These are phyloP conservation scores for Menidia menidia DNA, from an alignment of 2,797 vertebrate genomes.

Conservation along the genomic window DNA sequence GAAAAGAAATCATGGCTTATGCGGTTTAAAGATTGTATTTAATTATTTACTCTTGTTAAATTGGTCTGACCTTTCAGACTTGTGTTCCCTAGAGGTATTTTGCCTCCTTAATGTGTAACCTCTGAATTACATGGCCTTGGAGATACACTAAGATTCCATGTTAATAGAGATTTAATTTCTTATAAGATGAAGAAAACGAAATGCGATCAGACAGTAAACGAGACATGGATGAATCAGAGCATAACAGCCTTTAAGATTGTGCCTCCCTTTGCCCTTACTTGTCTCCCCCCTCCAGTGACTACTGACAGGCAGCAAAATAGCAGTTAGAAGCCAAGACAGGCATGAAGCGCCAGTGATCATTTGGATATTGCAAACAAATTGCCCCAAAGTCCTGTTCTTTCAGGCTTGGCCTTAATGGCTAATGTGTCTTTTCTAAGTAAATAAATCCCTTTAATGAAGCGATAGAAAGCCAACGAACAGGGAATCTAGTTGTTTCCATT, in stretches of 20 bases:
- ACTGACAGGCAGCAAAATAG: conserved; percentile 3
- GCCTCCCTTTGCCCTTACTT: conserved; percentile 19
- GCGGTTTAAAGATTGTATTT: not conserved
- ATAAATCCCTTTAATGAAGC: conserved; percentile 23
- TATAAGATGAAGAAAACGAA: conserved; percentile 2
- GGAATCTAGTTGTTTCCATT: conserved; percentile 26
- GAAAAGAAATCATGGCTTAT: not conserved
- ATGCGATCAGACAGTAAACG: conserved; percentile 7
- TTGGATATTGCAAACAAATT: conserved; percentile 27
- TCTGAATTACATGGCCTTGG: not conserved
- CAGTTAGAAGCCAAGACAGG: conserved; percentile 11
- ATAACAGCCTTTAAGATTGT: conserved; percentile 22
- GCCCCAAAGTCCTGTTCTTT: conserved; percentile 16
- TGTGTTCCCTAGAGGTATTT: too few relatives aligned
- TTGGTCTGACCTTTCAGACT: too few relatives aligned
- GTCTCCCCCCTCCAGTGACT: conserved; percentile 20
- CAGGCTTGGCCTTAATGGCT: conserved; percentile 2
- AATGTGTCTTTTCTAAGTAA: conserved; percentile 24
- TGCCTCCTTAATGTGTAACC: not conserved
- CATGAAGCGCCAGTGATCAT: conserved; percentile 17
- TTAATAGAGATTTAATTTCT: conserved; percentile 1
- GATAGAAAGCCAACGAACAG: not conserved
- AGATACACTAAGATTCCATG: not conserved
- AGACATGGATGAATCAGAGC: conserved; percentile 20
- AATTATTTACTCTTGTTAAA: not conserved